phyloP scores from a whole-genome alignment of 2,888 invertebrate species.

The Volucella zonaria region DNA sequence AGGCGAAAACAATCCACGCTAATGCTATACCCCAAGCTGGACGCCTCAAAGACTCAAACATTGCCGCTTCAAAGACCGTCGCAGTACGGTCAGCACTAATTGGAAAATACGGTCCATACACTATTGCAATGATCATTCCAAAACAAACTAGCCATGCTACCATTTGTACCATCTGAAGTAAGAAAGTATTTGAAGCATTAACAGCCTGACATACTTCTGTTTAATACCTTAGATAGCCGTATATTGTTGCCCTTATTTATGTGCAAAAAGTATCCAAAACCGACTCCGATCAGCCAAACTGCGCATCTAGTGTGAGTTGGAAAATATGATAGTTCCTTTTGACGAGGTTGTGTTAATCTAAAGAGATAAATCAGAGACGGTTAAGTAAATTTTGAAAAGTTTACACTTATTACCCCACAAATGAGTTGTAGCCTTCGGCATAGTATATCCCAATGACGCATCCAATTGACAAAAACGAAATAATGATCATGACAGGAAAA shows the following conservation, averaged over 20 bases:
- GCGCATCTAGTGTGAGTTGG: constrained; percentile 76
- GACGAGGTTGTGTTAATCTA: background rate
- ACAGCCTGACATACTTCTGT: too few species aligned
- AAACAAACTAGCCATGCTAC: constrained; percentile 66
- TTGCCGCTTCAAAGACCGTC: constrained; percentile 55
- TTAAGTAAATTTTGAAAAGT: background rate
- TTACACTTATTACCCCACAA: too few species aligned
- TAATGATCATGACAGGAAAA: too few species aligned
- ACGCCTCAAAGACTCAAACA: constrained; percentile 66
- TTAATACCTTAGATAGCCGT: too few species aligned
- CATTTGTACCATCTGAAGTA: constrained; percentile 21
- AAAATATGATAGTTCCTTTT: constrained; percentile 62
- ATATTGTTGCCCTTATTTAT: constrained; percentile 58
- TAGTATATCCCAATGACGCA: too few species aligned
- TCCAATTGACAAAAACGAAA: too few species aligned
- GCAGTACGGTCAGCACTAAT: background rate
- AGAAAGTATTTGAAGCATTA: background rate
- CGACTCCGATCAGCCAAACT: constrained; percentile 78
- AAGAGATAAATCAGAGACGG: background rate
- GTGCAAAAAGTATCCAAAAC: constrained; percentile 77
- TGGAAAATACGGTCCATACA: constrained; percentile 63
- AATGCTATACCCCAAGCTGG: constrained; percentile 70
- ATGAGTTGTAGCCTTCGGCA: too few species aligned
- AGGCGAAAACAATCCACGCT: constrained; percentile 74
- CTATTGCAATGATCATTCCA: constrained; percentile 33